Evolutionary conservation across 2,113 vertebrate genomes (phyloP), one percentile per base, ranked within the genome.

Genomic region (Oncorhynchus tshawytscha): DNA sequence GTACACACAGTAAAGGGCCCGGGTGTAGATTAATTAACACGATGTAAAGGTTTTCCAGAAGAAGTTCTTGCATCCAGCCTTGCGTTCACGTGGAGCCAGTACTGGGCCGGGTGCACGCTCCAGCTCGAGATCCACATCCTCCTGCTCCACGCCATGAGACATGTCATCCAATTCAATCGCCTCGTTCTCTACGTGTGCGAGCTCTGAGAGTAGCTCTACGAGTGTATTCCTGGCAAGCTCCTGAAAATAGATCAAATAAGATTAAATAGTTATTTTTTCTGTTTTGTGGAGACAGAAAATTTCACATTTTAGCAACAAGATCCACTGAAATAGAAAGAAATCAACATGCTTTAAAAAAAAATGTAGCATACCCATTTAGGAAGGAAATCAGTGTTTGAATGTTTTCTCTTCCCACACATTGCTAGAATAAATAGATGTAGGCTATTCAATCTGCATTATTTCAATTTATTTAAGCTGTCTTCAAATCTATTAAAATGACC

Each of bases 41-140:
- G 98, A 98, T 48, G 98, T 99, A 93, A 99, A 99, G 2, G 98
- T 99, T 94, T 99, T 99, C 98, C 98, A 99, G 95, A 99, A 99
- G 96, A 99, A 99, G 88, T 98, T 99, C 94, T 99, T 99, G 95
- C 98, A 99, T 68, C 97, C 98, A 0, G 98, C 98, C 91, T 99
- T 99, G 83, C 97, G 96, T 91, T 99, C 98, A 45, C 97, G 93
- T 27, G 97, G 96, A 1, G 94, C 94, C 83, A 98, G 91, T 66
- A 96, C 93, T 0, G 96, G 94, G 74, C 94, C 95, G 22, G 95
- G 94, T 4, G 96, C 95, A 45, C 96, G 92, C 84, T 98, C 97
- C 85, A 98, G 92, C 69, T 98, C 96, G 79, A 95, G 68, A 62
- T 92, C 94, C 84, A 95, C 91, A 48, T 96, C 96, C 0, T 96